Percentiles rank a stretch among this genome's conserved stretches.
Evolutionary conservation across 2,888 invertebrate genomes (phyloP).

Genomic region (Sinhomidia bicolor): DNA sequence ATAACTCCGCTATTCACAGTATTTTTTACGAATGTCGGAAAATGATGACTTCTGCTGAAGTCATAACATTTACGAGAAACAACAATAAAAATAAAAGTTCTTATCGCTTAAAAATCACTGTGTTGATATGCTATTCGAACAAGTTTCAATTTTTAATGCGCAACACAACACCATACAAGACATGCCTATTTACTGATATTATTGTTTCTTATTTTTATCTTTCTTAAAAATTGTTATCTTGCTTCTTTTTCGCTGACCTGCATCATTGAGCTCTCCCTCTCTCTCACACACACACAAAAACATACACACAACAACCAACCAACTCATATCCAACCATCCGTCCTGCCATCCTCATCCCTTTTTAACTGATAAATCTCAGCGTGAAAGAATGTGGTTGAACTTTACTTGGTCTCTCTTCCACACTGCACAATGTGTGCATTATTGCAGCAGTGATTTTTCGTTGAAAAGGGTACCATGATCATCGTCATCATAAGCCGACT

Average conservation of each 20-base stretch:
- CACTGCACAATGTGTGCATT: too few relatives aligned
- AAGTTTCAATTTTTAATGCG: not conserved
- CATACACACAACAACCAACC: not conserved
- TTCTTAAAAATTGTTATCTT: slow-evolving; percentile 27
- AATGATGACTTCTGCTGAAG: slow-evolving; percentile 42
- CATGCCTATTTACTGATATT: not conserved
- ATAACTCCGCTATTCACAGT: not conserved
- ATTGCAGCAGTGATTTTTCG: not conserved
- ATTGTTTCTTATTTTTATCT: slow-evolving; percentile 10
- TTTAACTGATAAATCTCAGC: slow-evolving; percentile 40
- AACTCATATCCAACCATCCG: slow-evolving; percentile 34
- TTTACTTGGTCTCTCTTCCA: not conserved
- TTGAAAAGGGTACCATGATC: slow-evolving; percentile 25
- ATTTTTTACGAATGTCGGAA: not conserved
- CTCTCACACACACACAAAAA: too few relatives aligned
- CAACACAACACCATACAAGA: not conserved
- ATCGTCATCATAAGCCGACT: not conserved
- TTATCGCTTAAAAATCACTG: slow-evolving; percentile 31
- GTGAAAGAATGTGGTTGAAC: slow-evolving; percentile 50
- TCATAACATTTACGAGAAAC: slow-evolving; percentile 47
- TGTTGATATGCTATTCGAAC: not conserved
- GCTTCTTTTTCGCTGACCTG: slow-evolving; percentile 56
- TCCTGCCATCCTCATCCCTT: slow-evolving; percentile 34
- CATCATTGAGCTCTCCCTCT: slow-evolving; percentile 63
- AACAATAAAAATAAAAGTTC: slow-evolving; percentile 6